Conservation (phyloP, 2,888 invertebrate genomes). For the Chloroclysta siterata region DNA sequence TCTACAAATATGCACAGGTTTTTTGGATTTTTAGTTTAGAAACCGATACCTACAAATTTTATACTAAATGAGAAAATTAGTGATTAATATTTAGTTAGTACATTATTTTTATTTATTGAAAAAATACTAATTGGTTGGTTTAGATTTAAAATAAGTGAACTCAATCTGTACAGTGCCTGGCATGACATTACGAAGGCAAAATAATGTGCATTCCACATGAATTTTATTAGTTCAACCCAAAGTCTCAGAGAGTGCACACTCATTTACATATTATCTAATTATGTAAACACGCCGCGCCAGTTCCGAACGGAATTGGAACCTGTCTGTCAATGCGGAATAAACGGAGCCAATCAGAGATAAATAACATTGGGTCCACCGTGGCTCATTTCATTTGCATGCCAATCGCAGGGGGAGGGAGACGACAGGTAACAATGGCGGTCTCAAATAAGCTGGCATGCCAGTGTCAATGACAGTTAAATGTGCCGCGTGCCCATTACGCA, state of each 20-base stretch:
- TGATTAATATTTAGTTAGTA: no score
- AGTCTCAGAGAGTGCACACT: constrained; percentile 29
- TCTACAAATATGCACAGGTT: no score
- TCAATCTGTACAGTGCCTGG: background rate
- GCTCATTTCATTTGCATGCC: constrained; percentile 81
- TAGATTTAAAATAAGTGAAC: background rate
- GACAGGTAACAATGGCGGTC: constrained; percentile 63
- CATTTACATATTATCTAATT: constrained; percentile 65
- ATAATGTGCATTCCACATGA: background rate
- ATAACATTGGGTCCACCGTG: constrained; percentile 76
- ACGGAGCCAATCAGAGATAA: constrained; percentile 83
- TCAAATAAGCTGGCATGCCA: constrained; percentile 62
- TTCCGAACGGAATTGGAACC: constrained; percentile 73
- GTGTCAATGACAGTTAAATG: constrained; percentile 44
- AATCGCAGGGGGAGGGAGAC: constrained; percentile 59
- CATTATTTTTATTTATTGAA: no score
- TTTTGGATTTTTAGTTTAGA: no score
- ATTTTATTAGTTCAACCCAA: constrained; percentile 17
- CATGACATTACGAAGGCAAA: background rate
- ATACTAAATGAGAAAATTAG: no score
- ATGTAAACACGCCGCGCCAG: constrained; percentile 60
- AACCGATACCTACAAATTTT: no score
- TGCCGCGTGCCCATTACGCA: constrained; percentile 39
- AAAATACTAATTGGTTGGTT: no score
- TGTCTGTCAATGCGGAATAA: constrained; percentile 80